These are phyloP conservation scores for Rhinichthys osculus DNA, from an alignment of 2,797 vertebrate genomes.

Conservation along the genomic window DNA sequence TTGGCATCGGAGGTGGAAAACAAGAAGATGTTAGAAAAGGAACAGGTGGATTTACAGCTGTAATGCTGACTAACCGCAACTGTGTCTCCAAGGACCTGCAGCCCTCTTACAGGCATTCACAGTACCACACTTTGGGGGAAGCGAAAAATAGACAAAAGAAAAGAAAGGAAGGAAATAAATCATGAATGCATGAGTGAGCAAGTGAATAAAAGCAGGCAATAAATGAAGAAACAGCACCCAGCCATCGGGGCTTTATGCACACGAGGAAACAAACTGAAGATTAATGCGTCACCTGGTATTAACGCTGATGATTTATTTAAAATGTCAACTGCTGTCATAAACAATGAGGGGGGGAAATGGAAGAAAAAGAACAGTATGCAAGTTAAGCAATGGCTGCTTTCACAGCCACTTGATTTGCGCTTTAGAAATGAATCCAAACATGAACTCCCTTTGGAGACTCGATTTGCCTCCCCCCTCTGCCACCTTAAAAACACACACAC, in stretches of 20 bases:
- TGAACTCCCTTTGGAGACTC: conserved; percentile 62
- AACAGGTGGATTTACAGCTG: conserved; percentile 56
- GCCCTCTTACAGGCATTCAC: conserved; percentile 77
- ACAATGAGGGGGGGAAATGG: conserved; percentile 29
- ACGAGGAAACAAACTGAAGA: conserved; percentile 62
- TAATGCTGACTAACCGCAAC: conserved; percentile 76
- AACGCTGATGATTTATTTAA: conserved; percentile 57
- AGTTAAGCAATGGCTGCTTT: conserved; percentile 67
- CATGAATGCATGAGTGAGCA: conserved; percentile 58
- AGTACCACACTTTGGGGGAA: conserved; percentile 75
- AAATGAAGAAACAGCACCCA: conserved; percentile 75
- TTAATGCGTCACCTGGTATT: conserved; percentile 61
- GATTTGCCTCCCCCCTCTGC: conserved; percentile 65
- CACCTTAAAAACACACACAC: conserved; percentile 41
- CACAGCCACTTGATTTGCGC: conserved; percentile 64
- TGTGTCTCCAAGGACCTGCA: conserved; percentile 73
- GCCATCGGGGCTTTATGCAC: conserved; percentile 67
- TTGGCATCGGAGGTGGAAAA: conserved; percentile 36
- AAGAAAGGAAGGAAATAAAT: conserved; percentile 56
- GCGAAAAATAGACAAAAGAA: conserved; percentile 62
- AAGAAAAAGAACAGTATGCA: conserved; percentile 57
- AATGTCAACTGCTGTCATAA: conserved; percentile 47
- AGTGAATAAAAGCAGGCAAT: conserved; percentile 76
- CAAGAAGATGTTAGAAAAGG: conserved; percentile 60
- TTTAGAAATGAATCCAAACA: conserved; percentile 62